Conservation (phyloP, 2,113 vertebrate genomes). For the Motacilla alba region DNA sequence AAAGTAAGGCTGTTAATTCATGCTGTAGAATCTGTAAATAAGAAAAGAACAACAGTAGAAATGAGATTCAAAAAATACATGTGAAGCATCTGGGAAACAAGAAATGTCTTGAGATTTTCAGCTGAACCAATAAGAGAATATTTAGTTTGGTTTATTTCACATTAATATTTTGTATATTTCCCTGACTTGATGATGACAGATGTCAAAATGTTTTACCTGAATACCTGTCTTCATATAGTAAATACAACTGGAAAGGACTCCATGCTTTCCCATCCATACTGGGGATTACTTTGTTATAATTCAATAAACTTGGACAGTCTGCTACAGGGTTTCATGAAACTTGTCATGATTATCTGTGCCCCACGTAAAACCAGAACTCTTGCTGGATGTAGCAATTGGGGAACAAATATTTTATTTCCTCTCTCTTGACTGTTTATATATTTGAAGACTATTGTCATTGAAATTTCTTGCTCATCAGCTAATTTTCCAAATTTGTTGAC, state of each 20-base stretch:
- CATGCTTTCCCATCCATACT: not conserved
- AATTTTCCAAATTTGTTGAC: not conserved
- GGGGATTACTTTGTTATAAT: fast-evolving
- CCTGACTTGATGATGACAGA: not conserved
- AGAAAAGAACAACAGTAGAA: not conserved
- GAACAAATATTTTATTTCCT: not conserved
- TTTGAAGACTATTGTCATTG: not conserved
- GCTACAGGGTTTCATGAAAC: not conserved
- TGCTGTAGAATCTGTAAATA: not conserved
- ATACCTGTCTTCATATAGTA: not conserved
- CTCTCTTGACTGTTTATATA: not conserved
- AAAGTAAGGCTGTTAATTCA: not conserved
- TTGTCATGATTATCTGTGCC: not conserved
- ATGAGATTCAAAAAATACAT: not conserved
- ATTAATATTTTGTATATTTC: not conserved
- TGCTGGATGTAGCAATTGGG: not conserved
- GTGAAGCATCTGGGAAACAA: not conserved
- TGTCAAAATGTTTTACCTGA: not conserved
- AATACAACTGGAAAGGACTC: not conserved
- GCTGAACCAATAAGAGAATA: not conserved
- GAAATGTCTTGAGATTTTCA: not conserved
- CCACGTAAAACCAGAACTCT: not conserved
- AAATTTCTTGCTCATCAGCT: not conserved
- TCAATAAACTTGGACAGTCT: not conserved
- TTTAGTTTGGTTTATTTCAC: not conserved